Evolutionary conservation across 2,797 vertebrate species (phyloP).

Genomic region (Pantherophis alleghaniensis): DNA sequence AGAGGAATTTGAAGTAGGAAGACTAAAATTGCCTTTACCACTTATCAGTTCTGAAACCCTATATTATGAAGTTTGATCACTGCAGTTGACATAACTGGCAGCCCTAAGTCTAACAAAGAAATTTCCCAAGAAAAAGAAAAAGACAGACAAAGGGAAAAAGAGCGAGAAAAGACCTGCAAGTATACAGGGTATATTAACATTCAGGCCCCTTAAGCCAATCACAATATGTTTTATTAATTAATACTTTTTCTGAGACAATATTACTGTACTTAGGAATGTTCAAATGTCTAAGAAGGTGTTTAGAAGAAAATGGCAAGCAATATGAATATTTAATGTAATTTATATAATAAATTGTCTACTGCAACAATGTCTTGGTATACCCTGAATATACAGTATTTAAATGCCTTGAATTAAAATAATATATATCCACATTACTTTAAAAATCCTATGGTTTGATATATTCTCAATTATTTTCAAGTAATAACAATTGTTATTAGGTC

Average conservation of each 20-base stretch:
- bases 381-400: neutral
- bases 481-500: neutral
- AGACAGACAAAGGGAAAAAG: too few relatives aligned
- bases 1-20: neutral
- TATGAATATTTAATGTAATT: neutral
- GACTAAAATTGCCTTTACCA: neutral
- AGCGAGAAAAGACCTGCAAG: neutral
- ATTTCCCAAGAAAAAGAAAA: neutral
- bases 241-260: neutral
- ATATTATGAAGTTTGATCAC: neutral
- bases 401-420: neutral
- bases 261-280: neutral
- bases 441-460: neutral
- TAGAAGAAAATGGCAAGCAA: neutral
- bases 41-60: neutral
- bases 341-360: neutral
- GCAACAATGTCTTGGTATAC: neutral
- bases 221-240: neutral
- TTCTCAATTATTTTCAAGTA: neutral
- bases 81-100: neutral
- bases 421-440: neutral
- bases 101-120: neutral
- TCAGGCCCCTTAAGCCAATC: neutral
- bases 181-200: neutral
- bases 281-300: neutral